phyloP scores from a whole-genome alignment of 2,113 vertebrate genomes.

The Pardalotus punctatus region DNA sequence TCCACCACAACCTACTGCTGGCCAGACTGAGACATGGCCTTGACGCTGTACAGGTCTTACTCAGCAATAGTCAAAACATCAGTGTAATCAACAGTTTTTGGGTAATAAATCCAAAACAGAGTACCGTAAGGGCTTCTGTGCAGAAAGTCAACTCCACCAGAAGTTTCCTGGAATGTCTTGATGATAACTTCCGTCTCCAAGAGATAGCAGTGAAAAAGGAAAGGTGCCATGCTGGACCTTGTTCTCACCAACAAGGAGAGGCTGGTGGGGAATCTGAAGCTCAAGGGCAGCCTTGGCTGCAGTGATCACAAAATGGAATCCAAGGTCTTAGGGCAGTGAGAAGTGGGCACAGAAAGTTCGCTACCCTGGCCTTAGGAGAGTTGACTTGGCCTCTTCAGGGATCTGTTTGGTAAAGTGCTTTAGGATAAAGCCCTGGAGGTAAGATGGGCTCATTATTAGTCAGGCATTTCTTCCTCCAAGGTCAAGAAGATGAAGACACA shows the following conservation, averaged over 20 bases:
- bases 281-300: neutral
- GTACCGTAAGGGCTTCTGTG: neutral
- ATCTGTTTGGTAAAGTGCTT: neutral
- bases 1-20: too few species aligned
- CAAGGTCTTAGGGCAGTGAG: neutral
- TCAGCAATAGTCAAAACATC: neutral
- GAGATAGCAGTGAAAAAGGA: neutral
- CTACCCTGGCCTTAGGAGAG: neutral
- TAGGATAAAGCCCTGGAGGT: neutral
- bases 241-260: neutral
- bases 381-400: neutral
- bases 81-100: neutral
- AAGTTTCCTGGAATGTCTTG: neutral
- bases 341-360: rapidly evolving
- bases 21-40: neutral
- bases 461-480: neutral
- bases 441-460: neutral
- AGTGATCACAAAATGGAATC: neutral
- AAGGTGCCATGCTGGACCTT: neutral
- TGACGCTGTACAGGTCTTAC: neutral
- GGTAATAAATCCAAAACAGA: neutral
- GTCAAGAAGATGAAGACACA: neutral
- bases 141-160: neutral
- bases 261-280: neutral
- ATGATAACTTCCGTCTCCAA: neutral